Base-by-base conservation (phyloP, 2,888 invertebrate genomes). In the Pyrochroa serraticornis region DNA sequence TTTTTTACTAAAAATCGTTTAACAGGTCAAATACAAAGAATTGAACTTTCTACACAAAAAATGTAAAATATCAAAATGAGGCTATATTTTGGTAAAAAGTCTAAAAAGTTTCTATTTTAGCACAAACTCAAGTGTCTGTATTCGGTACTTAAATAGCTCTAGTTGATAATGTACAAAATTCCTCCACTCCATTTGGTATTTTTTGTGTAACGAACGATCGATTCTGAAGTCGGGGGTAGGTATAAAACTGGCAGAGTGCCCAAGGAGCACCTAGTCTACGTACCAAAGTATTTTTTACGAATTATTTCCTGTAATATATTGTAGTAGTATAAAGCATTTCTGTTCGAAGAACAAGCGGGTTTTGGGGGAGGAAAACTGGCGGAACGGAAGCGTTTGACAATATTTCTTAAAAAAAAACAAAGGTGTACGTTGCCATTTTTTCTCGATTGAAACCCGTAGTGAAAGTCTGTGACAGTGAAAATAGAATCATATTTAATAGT, bases 21-120 rank as follows among this genome's bases (percentile, higher is more conserved):
- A 57, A 65, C 71, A 70, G 76, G 75, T 76, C 76, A 77, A 75
- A 75, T 76, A 74, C 73, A 68, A 69, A 71, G 69, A 68, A 68
- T 69, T 68, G 63, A 70, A 70, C 69, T 71, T 71, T 71, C 71
- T 76, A 72, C 74, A 72, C 73, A 73, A 73, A 70, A 71, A 68
- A 68, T 70, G 68, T 70, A 71, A 67, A 71, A 71, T 73, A 75
- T 75, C 73, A 74, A 68, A 70, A 73, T 73, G 68, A 67, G 66
- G 68, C 68, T 75, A 74, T 77, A 77, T 77, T 77, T 77, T 77
- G 75, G 71, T 76, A 76, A 74, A 67, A 66, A 69, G 51, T 48
- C 45, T 67, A 70, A 71, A 73, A 73, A 74, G 68, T 70, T 67
- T 75, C 71, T 75, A 75, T 75, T 75, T 75, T 75, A 76, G 75